Conservation (phyloP, 2,888 invertebrate species). For the Lampropteryx suffumata region DNA sequence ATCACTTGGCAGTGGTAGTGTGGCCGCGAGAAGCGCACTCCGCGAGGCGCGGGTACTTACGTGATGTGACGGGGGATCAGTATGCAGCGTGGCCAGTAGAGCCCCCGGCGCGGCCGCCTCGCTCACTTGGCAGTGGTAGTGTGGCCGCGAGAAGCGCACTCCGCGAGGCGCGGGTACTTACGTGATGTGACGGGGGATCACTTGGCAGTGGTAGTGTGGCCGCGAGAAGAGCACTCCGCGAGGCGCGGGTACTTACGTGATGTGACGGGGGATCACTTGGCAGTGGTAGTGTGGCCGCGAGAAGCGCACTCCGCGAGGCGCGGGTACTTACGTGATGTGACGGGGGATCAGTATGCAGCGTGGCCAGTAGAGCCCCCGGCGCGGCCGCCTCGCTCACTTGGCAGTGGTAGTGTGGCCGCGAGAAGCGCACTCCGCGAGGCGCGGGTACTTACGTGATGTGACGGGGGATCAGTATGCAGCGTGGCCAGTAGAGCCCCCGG, state of each 20-base stretch:
- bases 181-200: slow-evolving; percentile 29
- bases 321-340: slow-evolving; percentile 83
- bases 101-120: slow-evolving; percentile 90
- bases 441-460: slow-evolving; percentile 64
- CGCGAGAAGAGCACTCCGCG: too few species aligned
- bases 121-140: slow-evolving; percentile 87
- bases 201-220: not conserved
- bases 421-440: slow-evolving; percentile 83
- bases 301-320: slow-evolving; percentile 88
- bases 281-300: slow-evolving; percentile 87
- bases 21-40: slow-evolving; percentile 88
- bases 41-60: slow-evolving; percentile 88
- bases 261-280: slow-evolving; percentile 76
- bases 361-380: slow-evolving; percentile 87
- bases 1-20: slow-evolving; percentile 86
- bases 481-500: too few species aligned
- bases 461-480: slow-evolving; percentile 23
- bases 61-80: slow-evolving; percentile 83
- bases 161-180: slow-evolving; percentile 66
- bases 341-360: slow-evolving; percentile 87
- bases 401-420: slow-evolving; percentile 87
- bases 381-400: slow-evolving; percentile 90
- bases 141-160: slow-evolving; percentile 87
- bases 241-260: slow-evolving; percentile 9
- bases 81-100: slow-evolving; percentile 87